Percentiles rank a stretch among this genome's conserved stretches.
phyloP scores from a whole-genome alignment of 2,797 vertebrate species.

The Brotula barbata region DNA sequence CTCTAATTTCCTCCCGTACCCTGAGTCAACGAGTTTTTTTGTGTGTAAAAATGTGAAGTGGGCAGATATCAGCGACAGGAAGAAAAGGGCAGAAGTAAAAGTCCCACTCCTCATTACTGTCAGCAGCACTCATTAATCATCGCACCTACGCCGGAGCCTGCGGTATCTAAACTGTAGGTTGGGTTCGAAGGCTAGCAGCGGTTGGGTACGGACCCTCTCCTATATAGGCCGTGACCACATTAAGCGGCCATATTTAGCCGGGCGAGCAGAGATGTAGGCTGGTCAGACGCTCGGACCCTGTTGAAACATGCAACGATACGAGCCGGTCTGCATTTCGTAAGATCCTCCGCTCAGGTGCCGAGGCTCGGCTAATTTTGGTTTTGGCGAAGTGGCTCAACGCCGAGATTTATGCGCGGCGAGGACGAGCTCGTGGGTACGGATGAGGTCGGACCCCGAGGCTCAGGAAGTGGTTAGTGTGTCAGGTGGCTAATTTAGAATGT shows the following conservation, averaged over 20 bases:
- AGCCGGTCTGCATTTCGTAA: too few species aligned
- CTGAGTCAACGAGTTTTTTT: constrained; percentile 20
- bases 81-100: constrained; percentile 44
- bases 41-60: constrained; percentile 37
- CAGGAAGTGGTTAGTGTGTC: constrained; percentile 33
- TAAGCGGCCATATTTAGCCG: constrained; percentile 28
- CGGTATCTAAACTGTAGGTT: constrained; percentile 29
- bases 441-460: constrained; percentile 40
- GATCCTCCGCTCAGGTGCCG: too few species aligned
- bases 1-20: background rate
- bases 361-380: background rate
- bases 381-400: background rate
- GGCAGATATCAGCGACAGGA: constrained; percentile 61
- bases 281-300: too few species aligned
- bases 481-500: constrained; percentile 66
- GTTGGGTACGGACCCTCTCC: constrained; percentile 4
- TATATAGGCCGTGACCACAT: constrained; percentile 43
- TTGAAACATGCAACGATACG: too few species aligned
- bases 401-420: constrained; percentile 8
- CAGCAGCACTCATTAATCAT: constrained; percentile 60
- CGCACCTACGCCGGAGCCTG: constrained; percentile 19
- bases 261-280: background rate
- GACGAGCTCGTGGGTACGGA: constrained; percentile 11
- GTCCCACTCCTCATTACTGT: constrained; percentile 51
- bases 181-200: constrained; percentile 17